Conservation (phyloP, 2,113 vertebrate species). For the Halichoeres trimaculatus region DNA sequence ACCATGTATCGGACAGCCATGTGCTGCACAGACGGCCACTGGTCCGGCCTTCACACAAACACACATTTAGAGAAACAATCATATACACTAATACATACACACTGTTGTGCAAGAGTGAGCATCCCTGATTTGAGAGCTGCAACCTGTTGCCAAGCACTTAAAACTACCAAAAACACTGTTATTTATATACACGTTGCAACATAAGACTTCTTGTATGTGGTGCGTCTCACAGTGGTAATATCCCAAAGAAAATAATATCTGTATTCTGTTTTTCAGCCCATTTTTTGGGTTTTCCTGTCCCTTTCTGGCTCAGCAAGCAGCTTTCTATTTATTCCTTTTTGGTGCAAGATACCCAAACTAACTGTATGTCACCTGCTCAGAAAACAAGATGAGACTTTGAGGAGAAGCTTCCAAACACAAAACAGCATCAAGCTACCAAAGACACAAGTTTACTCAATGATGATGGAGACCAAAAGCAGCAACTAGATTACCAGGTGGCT, state of each 20-base stretch:
- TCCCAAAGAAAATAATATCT: background rate
- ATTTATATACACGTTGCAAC: background rate
- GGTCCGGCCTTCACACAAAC: conserved; percentile 39
- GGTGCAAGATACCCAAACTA: no score
- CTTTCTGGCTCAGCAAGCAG: no score
- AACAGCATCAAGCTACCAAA: background rate
- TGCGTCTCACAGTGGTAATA: background rate
- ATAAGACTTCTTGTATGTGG: background rate
- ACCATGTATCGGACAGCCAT: conserved; percentile 76
- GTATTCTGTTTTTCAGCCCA: background rate
- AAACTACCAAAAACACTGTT: background rate
- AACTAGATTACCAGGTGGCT: no score
- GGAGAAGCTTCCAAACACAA: background rate
- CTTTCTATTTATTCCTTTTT: no score
- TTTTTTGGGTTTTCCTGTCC: conserved; percentile 3
- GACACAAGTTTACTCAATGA: background rate
- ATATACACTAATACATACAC: conserved; percentile 2
- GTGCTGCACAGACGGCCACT: conserved; percentile 75
- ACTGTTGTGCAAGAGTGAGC: conserved; percentile 1
- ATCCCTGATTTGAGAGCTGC: background rate
- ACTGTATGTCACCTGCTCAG: no score
- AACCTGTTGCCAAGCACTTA: background rate
- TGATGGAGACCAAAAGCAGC: background rate
- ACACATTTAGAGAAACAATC: conserved; percentile 21
- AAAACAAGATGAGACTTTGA: background rate